Evolutionary conservation across 2,888 invertebrate species (phyloP).

Genomic region (Netelia inedita): DNA sequence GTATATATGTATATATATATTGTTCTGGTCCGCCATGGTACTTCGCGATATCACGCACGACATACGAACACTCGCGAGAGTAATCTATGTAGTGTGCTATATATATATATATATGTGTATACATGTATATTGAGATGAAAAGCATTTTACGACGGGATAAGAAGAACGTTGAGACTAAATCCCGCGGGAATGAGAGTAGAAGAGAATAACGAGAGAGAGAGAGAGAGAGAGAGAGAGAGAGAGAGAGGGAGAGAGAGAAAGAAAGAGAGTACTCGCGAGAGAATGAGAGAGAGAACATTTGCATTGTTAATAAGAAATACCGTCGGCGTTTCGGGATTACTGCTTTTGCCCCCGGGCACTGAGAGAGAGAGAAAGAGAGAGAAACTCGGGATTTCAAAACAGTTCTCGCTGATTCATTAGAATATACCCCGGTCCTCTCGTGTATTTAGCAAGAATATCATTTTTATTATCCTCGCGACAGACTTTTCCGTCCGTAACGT

Average conservation of each 20-base stretch:
- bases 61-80: slow-evolving; percentile 45
- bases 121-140: slow-evolving; percentile 47
- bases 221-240: slow-evolving; percentile 16
- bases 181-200: slow-evolving; percentile 66
- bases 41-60: slow-evolving; percentile 61
- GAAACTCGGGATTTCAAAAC: slow-evolving; percentile 15
- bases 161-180: slow-evolving; percentile 67
- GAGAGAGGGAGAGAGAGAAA: slow-evolving; percentile 14
- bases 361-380: slow-evolving; percentile 15
- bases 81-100: neutral
- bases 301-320: slow-evolving; percentile 68
- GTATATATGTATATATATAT: slow-evolving; percentile 35
- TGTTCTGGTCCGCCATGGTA: slow-evolving; percentile 53
- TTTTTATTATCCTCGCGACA: slow-evolving; percentile 9
- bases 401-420: slow-evolving; percentile 46
- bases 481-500: neutral
- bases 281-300: slow-evolving; percentile 46
- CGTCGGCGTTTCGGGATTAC: slow-evolving; percentile 45
- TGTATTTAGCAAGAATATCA: neutral
- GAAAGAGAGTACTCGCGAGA: slow-evolving; percentile 16
- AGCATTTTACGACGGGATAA: slow-evolving; percentile 68
- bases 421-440: neutral
- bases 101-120: slow-evolving; percentile 18
- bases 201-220: slow-evolving; percentile 56
- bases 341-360: slow-evolving; percentile 11